Percentiles rank a stretch among this genome's conserved stretches.
Evolutionary conservation across 2,797 vertebrate genomes (phyloP).

Genomic region (Brachymystax lenok): DNA sequence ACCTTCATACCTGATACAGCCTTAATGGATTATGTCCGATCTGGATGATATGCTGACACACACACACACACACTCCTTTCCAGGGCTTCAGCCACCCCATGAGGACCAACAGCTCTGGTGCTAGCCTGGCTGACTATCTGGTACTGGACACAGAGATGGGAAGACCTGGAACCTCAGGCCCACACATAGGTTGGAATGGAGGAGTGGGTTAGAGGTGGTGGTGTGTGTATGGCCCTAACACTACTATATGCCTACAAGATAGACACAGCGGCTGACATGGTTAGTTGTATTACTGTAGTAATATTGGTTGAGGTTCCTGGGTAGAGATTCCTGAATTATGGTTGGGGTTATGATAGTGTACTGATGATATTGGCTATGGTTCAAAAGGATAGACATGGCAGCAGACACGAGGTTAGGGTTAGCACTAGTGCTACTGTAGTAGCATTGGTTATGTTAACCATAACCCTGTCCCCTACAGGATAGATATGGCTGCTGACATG

Average conservation of each 20-base stretch:
- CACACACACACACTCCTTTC: no score
- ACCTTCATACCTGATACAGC: no score
- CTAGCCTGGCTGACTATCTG: constrained; percentile 69
- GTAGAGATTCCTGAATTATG: constrained; percentile 66
- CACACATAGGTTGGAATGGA: constrained; percentile 33
- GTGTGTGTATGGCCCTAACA: not conserved
- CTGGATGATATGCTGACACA: no score
- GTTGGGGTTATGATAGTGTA: no score
- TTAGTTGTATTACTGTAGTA: constrained; percentile 33
- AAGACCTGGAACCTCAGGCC: constrained; percentile 69
- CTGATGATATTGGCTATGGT: constrained; percentile 29
- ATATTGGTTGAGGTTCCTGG: constrained; percentile 59
- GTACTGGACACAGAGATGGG: constrained; percentile 80
- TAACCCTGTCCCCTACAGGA: constrained; percentile 34
- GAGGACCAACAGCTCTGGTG: constrained; percentile 69
- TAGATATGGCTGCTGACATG: constrained; percentile 72
- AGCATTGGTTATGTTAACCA: constrained; percentile 40
- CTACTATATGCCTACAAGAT: constrained; percentile 49
- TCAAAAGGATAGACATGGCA: constrained; percentile 74
- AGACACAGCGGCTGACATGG: constrained; percentile 69
- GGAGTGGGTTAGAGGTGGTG: not conserved
- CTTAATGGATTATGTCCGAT: no score
- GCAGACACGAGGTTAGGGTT: constrained; percentile 34
- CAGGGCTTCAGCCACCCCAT: constrained; percentile 78
- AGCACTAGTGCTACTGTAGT: no score